Conservation (phyloP, 2,888 invertebrate genomes). For the Timema cristinae region DNA sequence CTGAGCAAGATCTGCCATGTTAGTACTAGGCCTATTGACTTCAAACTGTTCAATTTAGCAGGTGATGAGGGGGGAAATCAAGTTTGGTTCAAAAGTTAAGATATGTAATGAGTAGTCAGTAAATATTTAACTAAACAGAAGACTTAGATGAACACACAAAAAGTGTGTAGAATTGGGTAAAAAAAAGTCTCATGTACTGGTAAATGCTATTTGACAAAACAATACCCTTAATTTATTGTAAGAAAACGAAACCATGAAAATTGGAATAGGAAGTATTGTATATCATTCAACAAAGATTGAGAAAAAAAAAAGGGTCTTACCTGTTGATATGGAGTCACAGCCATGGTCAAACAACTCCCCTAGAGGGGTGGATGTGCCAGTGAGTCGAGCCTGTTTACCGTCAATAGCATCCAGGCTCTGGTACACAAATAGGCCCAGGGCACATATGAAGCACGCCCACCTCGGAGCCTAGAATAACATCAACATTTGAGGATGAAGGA, state of each 20-base stretch:
- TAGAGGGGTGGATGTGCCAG: conserved; percentile 84
- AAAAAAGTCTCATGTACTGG: not conserved
- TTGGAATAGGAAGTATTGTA: no score
- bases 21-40: no score
- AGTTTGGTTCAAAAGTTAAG: no score
- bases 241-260: not conserved
- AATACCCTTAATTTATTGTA: not conserved
- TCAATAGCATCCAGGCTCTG: conserved; percentile 98
- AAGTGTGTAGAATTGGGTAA: no score
- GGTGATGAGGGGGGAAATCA: no score
- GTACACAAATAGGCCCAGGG: conserved; percentile 90
- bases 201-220: not conserved
- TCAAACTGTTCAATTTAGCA: no score
- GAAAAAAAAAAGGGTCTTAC: conserved; percentile 39
- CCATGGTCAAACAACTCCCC: conserved; percentile 99
- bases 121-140: no score
- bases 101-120: no score
- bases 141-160: no score
- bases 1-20: no score
- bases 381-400: conserved; percentile 97
- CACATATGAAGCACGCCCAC: conserved; percentile 91
- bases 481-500: no score
- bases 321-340: conserved; percentile 95
- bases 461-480: conserved; percentile 63
- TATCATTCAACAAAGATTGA: no score